phyloP scores from a whole-genome alignment of 2,888 invertebrate species.

The Philereme transversata region DNA sequence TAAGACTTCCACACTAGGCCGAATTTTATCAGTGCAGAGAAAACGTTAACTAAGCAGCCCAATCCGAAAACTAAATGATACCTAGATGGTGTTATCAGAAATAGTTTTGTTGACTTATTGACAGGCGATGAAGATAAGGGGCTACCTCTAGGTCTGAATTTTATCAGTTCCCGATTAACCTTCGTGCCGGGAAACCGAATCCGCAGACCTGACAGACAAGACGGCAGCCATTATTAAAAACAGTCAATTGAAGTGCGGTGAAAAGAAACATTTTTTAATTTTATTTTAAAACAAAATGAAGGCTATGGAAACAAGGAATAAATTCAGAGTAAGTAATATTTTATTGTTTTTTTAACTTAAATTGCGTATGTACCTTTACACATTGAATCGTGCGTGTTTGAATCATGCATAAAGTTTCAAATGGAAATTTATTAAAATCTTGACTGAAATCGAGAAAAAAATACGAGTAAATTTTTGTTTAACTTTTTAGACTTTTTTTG shows the following conservation, averaged over 20 bases:
- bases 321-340: slow-evolving; percentile 37
- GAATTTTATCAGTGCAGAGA: no score
- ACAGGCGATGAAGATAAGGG: slow-evolving; percentile 58
- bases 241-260: slow-evolving; percentile 7
- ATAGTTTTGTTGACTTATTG: slow-evolving; percentile 52
- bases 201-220: slow-evolving; percentile 24
- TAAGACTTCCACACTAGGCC: no score
- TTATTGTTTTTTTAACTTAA: neutral
- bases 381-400: no score
- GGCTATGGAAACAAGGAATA: slow-evolving; percentile 59
- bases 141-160: slow-evolving; percentile 39
- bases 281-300: slow-evolving; percentile 45
- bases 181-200: slow-evolving; percentile 47
- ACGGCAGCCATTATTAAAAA: neutral
- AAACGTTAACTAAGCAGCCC: neutral
- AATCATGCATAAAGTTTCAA: no score
- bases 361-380: no score
- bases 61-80: slow-evolving; percentile 6
- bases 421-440: no score
- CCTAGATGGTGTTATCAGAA: slow-evolving; percentile 6
- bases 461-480: no score
- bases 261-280: neutral
- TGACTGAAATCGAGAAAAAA: no score
- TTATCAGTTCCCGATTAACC: slow-evolving; percentile 53
- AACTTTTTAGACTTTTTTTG: no score